A percentile compares a stretch with the other conserved stretches of the same genome.
These are phyloP conservation scores for Anagrus nilaparvatae DNA, from an alignment of 1,140 invertebrate genomes.

Conservation along the genomic window DNA sequence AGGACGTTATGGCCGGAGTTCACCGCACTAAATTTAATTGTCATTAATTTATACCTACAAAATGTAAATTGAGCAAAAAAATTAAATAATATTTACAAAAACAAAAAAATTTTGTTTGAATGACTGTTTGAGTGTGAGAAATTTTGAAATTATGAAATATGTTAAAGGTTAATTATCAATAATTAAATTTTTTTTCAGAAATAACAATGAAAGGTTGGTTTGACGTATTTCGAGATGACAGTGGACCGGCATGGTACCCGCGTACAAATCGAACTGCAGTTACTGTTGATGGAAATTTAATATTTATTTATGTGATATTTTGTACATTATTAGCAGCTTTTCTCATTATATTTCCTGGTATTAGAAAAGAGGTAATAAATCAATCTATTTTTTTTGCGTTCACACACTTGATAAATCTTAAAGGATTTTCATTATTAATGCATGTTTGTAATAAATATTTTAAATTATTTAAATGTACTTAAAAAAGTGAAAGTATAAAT, in stretches of 20 bases:
- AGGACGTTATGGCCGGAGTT: too few species aligned
- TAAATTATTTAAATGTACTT: background rate
- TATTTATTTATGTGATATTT: constrained; percentile 78
- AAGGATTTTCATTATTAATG: too few species aligned
- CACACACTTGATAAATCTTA: too few species aligned
- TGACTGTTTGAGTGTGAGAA: constrained; percentile 12
- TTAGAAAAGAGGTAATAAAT: constrained; percentile 92
- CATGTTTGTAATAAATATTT: too few species aligned
- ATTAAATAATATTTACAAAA: too few species aligned
- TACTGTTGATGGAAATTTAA: constrained; percentile 76
- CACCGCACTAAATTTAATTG: too few species aligned
- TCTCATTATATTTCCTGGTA: constrained; percentile 87
- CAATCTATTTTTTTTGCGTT: too few species aligned
- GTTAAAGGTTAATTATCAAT: background rate
- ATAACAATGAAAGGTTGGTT: constrained; percentile 79
- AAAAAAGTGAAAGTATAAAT: background rate
- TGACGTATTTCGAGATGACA: constrained; percentile 85
- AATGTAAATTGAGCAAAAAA: too few species aligned
- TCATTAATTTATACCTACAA: too few species aligned
- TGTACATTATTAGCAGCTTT: constrained; percentile 84
- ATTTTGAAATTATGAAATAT: constrained; percentile 4
- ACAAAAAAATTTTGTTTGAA: too few species aligned
- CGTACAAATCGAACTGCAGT: constrained; percentile 88
- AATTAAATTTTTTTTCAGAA: constrained; percentile 5
- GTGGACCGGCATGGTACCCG: constrained; percentile 85